Evolutionary conservation across 2,797 vertebrate species (phyloP).

Genomic region (Phrynocephalus guinanensis): DNA sequence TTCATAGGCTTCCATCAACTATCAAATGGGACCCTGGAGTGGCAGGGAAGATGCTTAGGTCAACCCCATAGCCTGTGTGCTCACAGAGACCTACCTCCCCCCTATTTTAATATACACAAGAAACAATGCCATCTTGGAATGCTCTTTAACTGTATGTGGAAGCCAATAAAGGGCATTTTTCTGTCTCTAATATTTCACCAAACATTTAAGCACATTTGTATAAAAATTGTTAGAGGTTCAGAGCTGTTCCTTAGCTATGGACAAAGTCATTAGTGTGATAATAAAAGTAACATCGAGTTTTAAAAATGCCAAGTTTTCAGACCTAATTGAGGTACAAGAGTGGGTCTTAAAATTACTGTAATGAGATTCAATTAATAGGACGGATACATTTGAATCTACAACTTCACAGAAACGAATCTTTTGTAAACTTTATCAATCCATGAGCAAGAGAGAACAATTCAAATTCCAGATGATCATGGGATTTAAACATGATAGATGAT

Average conservation of each 20-base stretch:
- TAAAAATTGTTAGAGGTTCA: conserved; percentile 3
- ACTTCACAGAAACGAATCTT: not conserved
- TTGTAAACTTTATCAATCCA: not conserved
- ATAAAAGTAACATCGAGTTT: not conserved
- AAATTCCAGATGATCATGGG: not conserved
- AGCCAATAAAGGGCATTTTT: not conserved
- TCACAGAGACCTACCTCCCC: too few species aligned
- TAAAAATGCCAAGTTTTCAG: not conserved
- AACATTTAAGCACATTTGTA: not conserved
- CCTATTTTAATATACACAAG: not conserved
- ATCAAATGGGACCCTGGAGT: too few species aligned
- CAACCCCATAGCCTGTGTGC: too few species aligned
- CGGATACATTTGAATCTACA: not conserved
- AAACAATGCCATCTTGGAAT: not conserved
- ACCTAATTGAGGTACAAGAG: not conserved
- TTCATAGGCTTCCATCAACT: too few species aligned
- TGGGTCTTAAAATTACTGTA: not conserved
- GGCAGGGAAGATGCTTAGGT: too few species aligned
- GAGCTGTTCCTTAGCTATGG: not conserved
- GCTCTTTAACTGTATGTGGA: not conserved
- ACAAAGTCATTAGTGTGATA: not conserved
- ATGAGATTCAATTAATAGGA: not conserved
- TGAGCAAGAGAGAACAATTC: not conserved
- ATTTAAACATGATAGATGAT: not conserved
- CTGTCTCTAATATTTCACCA: not conserved